Evolutionary conservation across 2,113 vertebrate species (phyloP).

Genomic region (Okapia johnstoni): DNA sequence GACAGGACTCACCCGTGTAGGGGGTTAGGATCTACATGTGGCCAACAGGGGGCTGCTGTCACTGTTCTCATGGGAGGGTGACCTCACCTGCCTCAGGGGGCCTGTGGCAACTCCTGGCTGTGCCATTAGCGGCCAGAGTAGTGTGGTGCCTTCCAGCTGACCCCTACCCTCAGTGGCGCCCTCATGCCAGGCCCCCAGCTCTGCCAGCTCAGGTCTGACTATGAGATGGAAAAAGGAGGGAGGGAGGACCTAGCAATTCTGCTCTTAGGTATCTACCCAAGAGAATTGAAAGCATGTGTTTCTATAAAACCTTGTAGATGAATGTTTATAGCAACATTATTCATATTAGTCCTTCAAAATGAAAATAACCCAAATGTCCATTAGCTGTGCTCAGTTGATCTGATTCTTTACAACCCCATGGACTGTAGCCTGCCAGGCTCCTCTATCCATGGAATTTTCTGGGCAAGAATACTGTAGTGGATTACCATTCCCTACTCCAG

Average conservation of each 20-base stretch:
- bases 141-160: neutral
- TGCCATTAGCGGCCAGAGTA: accelerated
- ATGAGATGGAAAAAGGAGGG: no score
- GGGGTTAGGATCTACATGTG: neutral
- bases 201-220: neutral
- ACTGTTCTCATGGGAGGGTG: neutral
- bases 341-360: neutral
- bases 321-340: neutral
- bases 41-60: accelerated
- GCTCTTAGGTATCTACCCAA: accelerated
- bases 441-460: neutral
- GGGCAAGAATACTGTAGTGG: neutral
- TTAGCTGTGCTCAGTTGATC: neutral
- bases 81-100: neutral
- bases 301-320: accelerated
- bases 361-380: neutral
- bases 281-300: neutral
- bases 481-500: neutral
- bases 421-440: neutral
- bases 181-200: accelerated
- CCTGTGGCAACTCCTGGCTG: neutral
- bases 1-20: neutral
- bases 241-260: neutral
- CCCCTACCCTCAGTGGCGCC: accelerated
- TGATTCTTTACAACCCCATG: neutral